These are phyloP conservation scores for Chiroxiphia lanceolata DNA, from an alignment of 2,797 vertebrate species.

Conservation along the genomic window DNA sequence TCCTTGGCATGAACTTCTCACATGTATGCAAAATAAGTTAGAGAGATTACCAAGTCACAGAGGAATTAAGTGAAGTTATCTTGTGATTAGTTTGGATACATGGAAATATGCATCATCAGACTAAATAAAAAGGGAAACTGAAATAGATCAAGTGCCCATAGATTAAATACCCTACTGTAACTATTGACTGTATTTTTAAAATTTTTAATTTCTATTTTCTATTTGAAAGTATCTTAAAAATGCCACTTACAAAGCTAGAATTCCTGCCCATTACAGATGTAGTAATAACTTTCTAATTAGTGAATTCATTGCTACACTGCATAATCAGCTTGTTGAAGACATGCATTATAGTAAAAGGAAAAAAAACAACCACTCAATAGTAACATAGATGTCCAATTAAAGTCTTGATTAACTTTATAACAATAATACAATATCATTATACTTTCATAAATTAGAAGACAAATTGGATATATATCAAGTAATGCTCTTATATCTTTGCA, in stretches of 20 bases:
- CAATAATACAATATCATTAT: slow-evolving; percentile 68
- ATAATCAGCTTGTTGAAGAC: slow-evolving; percentile 70
- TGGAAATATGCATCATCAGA: background rate
- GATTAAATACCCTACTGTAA: background rate
- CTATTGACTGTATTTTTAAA: background rate
- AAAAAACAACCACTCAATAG: slow-evolving; percentile 6
- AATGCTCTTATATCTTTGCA: slow-evolving; percentile 35
- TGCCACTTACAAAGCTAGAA: slow-evolving; percentile 37
- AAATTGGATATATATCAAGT: slow-evolving; percentile 67
- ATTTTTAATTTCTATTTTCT: background rate
- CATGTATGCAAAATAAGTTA: background rate
- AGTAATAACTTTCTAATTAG: slow-evolving; percentile 74
- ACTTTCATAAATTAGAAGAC: slow-evolving; percentile 71
- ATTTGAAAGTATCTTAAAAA: slow-evolving; percentile 24
- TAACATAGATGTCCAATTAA: slow-evolving; percentile 71
- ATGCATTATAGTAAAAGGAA: slow-evolving; percentile 53
- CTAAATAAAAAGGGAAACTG: background rate
- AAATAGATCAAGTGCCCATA: background rate
- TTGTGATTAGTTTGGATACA: background rate
- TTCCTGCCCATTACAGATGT: slow-evolving; percentile 46
- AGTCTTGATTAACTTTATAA: slow-evolving; percentile 76
- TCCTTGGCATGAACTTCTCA: background rate
- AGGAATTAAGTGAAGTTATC: background rate
- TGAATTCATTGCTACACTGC: slow-evolving; percentile 63
- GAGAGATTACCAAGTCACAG: background rate